phyloP scores from a whole-genome alignment of 2,888 invertebrate genomes.

The Amiota minor region DNA sequence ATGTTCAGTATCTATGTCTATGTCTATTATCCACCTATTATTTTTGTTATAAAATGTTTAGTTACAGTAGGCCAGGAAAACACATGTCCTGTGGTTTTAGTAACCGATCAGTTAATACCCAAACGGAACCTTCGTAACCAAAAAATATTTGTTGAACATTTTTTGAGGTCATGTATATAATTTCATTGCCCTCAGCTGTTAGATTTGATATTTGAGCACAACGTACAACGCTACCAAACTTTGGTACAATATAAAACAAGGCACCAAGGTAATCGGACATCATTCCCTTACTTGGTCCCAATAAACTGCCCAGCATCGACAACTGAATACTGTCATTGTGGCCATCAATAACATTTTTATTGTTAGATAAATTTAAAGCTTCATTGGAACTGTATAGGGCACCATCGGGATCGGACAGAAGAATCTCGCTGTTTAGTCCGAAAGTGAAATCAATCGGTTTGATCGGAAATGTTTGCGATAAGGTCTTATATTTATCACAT shows the following conservation, averaged over 20 bases:
- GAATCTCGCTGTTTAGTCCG: slow-evolving; percentile 58
- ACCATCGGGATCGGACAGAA: slow-evolving; percentile 65
- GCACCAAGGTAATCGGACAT: slow-evolving; percentile 59
- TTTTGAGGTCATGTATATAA: slow-evolving; percentile 68
- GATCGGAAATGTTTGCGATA: slow-evolving; percentile 60
- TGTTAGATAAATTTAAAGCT: slow-evolving; percentile 30
- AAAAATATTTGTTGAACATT: slow-evolving; percentile 71
- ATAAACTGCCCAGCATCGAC: slow-evolving; percentile 57
- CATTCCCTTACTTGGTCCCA: slow-evolving; percentile 65
- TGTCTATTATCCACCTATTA: too few species aligned
- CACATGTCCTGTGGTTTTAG: slow-evolving; percentile 67
- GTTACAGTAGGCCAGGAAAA: slow-evolving; percentile 50
- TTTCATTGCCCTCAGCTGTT: slow-evolving; percentile 69
- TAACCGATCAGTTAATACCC: slow-evolving; percentile 68
- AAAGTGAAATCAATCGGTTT: slow-evolving; percentile 65
- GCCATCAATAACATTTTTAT: not conserved
- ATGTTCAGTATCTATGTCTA: too few species aligned
- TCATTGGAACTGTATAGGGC: slow-evolving; percentile 52
- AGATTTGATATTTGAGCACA: slow-evolving; percentile 57
- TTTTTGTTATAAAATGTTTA: too few species aligned
- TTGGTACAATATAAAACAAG: slow-evolving; percentile 68
- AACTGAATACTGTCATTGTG: slow-evolving; percentile 44
- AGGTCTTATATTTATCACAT: slow-evolving; percentile 61
- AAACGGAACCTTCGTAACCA: slow-evolving; percentile 62
- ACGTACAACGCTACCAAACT: slow-evolving; percentile 69